phyloP scores from a whole-genome alignment of 2,888 invertebrate species.

The Drosophila gaucha region DNA sequence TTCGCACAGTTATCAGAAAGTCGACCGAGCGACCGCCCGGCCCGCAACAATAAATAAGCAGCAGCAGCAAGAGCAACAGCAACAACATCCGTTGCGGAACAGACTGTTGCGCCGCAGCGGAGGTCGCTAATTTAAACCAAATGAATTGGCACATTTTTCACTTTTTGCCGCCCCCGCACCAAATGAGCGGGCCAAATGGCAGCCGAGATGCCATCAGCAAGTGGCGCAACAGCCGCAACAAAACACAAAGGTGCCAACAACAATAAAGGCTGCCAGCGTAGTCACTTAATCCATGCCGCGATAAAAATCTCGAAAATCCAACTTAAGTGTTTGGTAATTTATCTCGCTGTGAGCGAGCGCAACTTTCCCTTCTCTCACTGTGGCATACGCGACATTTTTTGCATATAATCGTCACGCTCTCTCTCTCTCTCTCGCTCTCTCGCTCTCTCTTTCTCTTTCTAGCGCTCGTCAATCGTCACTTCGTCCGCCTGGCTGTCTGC shows the following conservation, averaged over 20 bases:
- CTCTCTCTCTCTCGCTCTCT: slow-evolving; percentile 2
- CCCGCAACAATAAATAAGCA: slow-evolving; percentile 56
- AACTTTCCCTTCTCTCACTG: slow-evolving; percentile 6
- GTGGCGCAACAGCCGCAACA: slow-evolving; percentile 24
- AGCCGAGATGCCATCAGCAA: slow-evolving; percentile 43
- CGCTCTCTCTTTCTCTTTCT: neutral
- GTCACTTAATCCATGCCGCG: slow-evolving; percentile 81
- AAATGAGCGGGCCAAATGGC: slow-evolving; percentile 60
- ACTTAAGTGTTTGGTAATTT: slow-evolving; percentile 84
- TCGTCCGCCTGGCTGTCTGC: slow-evolving; percentile 33
- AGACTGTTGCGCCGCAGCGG: slow-evolving; percentile 74
- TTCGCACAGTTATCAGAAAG: slow-evolving; percentile 57
- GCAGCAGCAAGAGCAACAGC: slow-evolving; percentile 16
- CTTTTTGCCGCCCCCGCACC: slow-evolving; percentile 56
- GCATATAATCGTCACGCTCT: slow-evolving; percentile 41
- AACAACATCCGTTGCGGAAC: slow-evolving; percentile 55
- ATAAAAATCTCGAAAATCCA: slow-evolving; percentile 84
- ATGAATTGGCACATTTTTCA: slow-evolving; percentile 84
- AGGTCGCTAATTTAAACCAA: slow-evolving; percentile 84
- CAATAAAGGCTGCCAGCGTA: slow-evolving; percentile 35
- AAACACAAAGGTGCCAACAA: slow-evolving; percentile 53
- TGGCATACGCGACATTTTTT: slow-evolving; percentile 65
- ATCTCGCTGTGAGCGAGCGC: slow-evolving; percentile 68
- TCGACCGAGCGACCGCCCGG: slow-evolving; percentile 38
- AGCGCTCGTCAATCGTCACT: slow-evolving; percentile 19